Evolutionary conservation across 2,797 vertebrate genomes (phyloP), one percentile per base, ranked within the genome.

Genomic region (Borostomias antarcticus): DNA sequence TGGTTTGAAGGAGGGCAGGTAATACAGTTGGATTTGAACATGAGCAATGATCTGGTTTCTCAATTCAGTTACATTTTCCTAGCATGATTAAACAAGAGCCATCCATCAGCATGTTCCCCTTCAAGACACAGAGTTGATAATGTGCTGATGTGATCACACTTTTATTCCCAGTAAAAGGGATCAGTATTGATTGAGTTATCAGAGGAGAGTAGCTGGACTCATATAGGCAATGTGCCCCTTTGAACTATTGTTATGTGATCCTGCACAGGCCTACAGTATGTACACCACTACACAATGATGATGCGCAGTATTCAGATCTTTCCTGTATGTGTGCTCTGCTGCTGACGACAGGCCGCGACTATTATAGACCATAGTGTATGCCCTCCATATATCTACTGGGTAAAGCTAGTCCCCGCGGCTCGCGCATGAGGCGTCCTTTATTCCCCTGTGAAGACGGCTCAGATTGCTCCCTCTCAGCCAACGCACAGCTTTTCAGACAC

Each of bases 91-190:
- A 75, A 70, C 77, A 51, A 8, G 1, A 70, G 62, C 77, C 69
- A 84, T 86, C 81, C 80, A 82, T 89, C 86, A 86, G 78, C 74
- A 77, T 79, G 79, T 84, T 78, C 77, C 69, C 80, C 71, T 82
- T 71, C 69, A 76, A 79, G 78, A 77, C 76, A n/a, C 68, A 59
- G 25, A 21, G 58, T 48, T 51, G 69, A 74, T 86, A 79, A 87
- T 81, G 68, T 82, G 73, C 78, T 74, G 69, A 88, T 78, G 70
- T 82, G 80, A 82, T 81, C 60, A 11, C 25, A 57, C 75, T 79
- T 85, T 86, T 73, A 81, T 74, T 78, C 58, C 59, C 60, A 28
- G 61, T 57, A 64, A 45, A 63, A 56, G 59, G 58, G 65, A 58
- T 69, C 48, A 58, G 70, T 72, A 82, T 77, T 72, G 77, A 85